These are phyloP conservation scores for Dendrolimus punctatus DNA, from an alignment of 1,140 invertebrate species.

Conservation along the genomic window DNA sequence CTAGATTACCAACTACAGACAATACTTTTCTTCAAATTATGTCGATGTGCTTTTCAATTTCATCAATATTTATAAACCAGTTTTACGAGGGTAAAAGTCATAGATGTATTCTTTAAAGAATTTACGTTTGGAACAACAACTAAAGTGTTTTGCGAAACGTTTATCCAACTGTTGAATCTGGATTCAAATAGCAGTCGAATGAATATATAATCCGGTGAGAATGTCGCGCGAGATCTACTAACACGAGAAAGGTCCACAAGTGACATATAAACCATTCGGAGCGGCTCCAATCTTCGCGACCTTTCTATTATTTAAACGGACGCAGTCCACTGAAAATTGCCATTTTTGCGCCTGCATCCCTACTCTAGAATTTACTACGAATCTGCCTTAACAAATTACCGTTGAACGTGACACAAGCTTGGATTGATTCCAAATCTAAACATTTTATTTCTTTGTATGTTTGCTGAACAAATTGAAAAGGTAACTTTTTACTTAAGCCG, in stretches of 20 bases:
- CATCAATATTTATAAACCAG: too few relatives aligned
- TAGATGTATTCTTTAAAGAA: background rate
- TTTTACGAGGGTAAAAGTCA: background rate
- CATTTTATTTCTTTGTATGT: too few relatives aligned
- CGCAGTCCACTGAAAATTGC: slow-evolving; percentile 49
- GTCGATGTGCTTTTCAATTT: too few relatives aligned
- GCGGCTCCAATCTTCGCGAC: slow-evolving; percentile 60
- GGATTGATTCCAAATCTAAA: too few relatives aligned
- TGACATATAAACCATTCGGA: slow-evolving; percentile 66
- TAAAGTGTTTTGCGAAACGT: background rate
- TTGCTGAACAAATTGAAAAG: too few relatives aligned
- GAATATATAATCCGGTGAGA: slow-evolving; percentile 56
- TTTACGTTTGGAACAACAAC: background rate
- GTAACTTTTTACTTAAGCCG: too few relatives aligned
- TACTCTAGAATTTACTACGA: slow-evolving; percentile 15
- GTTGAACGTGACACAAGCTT: too few relatives aligned
- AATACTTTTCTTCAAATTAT: too few relatives aligned
- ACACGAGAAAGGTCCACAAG: slow-evolving; percentile 58
- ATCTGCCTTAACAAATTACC: background rate
- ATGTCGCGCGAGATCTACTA: slow-evolving; percentile 45
- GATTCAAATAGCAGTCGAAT: slow-evolving; percentile 40
- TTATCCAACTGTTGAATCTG: slow-evolving; percentile 26
- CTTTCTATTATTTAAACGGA: slow-evolving; percentile 65
- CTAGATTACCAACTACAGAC: too few relatives aligned
- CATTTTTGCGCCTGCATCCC: slow-evolving; percentile 28